Evolutionary conservation across 2,797 vertebrate genomes (phyloP).

Genomic region (Poeciliopsis turneri): DNA sequence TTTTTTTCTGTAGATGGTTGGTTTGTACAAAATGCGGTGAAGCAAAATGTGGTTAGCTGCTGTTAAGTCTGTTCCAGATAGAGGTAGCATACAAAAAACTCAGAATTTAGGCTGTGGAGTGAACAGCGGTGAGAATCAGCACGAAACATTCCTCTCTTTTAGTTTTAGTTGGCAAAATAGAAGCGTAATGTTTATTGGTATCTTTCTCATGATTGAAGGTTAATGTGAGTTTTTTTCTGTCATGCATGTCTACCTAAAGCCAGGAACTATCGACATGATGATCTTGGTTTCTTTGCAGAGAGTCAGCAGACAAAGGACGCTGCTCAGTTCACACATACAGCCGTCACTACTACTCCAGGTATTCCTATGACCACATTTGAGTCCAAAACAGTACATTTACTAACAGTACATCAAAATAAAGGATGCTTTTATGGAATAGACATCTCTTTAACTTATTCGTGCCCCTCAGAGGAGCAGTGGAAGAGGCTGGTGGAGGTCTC

Average conservation of each 20-base stretch:
- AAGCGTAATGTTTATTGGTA: neutral
- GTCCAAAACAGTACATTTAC: neutral
- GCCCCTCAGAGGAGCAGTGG: slow-evolving; percentile 73
- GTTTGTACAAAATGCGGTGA: neutral
- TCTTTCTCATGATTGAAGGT: neutral
- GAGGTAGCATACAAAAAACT: neutral
- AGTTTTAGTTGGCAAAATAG: neutral
- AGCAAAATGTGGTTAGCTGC: neutral
- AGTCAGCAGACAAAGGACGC: slow-evolving; percentile 56
- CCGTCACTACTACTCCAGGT: slow-evolving; percentile 72
- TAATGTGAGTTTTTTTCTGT: neutral
- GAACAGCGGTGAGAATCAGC: neutral
- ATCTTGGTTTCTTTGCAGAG: slow-evolving; percentile 52
- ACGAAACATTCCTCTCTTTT: neutral
- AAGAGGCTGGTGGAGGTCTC: slow-evolving; percentile 67
- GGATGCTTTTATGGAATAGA: neutral
- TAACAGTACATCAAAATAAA: neutral
- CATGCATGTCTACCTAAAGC: neutral
- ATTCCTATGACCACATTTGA: neutral
- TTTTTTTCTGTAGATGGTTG: neutral
- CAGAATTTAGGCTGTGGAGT: neutral
- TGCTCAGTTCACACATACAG: slow-evolving; percentile 34
- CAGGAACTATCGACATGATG: neutral
- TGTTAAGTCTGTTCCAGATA: neutral
- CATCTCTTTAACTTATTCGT: neutral